Base-by-base conservation (phyloP, 2,113 vertebrate species). In the Poeciliopsis occidentalis region DNA sequence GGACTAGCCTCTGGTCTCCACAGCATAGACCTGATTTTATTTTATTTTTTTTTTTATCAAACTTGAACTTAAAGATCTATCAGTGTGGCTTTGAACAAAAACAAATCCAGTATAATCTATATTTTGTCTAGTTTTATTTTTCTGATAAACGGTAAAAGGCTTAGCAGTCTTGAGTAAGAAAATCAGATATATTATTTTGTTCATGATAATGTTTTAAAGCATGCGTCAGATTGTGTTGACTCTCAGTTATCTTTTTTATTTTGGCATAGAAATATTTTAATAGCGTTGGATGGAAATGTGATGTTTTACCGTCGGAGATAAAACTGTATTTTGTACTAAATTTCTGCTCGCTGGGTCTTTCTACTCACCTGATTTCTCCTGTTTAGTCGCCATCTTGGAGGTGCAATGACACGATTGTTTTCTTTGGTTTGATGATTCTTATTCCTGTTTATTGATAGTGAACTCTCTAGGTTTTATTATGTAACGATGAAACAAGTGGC, bases 161-260 rank as follows among this genome's bases (percentile, higher is more conserved):
- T 96, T 96, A 95, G 96, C 96, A 96, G 96, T 96, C 96, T 96
- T 96, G 96, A 96, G 94, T 95, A 75, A 90, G 84, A 86, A 37
- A 85, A 88, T 91, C 89, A 80, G 82, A 89, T 87, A 75, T 81
- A 79, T 81, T 87, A 81, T 84, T 84, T 84, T 92, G 80, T 86
- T 88, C 64, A 76, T 81, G 85, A 84, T 88, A 85, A 89, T 91
- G 81, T 88, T 92, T 92, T 92, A 88, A 89, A 88, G 87, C 90
- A 91, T 91, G 89, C 84, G 75, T 89, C 89, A 85, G 84, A 82
- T 87, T 88, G 84, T 84, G 81, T 83, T 80, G 84, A 89, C 86
- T 84, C 76, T 77, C 66, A 75, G 75, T 86, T 88, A 32, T 89
- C 75, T 70, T 84, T 87, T 80, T 88, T 83, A 73, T 87, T 90